Conservation (phyloP, 2,888 invertebrate genomes). For the Drosophila anceps region DNA sequence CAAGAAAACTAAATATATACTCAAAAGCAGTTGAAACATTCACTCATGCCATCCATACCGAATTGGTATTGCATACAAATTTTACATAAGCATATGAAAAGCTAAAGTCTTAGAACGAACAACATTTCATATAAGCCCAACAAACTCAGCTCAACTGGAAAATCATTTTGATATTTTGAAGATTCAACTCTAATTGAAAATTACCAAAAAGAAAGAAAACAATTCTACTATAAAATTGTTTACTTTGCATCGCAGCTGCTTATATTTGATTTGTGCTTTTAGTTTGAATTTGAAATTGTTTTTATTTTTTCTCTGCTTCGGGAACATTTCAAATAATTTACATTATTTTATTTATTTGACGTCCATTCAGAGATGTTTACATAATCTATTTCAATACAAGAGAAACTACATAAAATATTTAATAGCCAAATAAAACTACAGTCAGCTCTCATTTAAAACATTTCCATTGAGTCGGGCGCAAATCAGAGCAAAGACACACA, state of each 20-base stretch:
- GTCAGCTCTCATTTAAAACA: conserved; percentile 47
- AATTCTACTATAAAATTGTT: background rate
- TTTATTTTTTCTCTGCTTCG: background rate
- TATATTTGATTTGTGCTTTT: conserved; percentile 22
- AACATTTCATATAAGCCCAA: conserved; percentile 2
- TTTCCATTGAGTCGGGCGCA: conserved; percentile 43
- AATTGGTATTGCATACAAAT: conserved; percentile 13
- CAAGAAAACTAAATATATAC: conserved; percentile 17
- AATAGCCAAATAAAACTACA: conserved; percentile 33
- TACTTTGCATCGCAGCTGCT: conserved; percentile 20
- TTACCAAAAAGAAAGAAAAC: background rate
- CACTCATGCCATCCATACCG: conserved; percentile 21
- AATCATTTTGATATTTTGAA: conserved; percentile 42
- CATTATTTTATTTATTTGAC: background rate
- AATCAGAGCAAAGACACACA: conserved; percentile 20
- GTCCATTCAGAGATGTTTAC: conserved; percentile 35
- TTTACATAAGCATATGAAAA: background rate
- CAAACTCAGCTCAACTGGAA: conserved; percentile 16
- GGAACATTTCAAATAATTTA: conserved; percentile 13
- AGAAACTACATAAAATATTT: conserved; percentile 32
- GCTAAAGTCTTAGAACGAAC: background rate
- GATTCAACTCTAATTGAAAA: conserved; percentile 17
- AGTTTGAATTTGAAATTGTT: conserved; percentile 1
- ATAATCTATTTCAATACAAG: conserved; percentile 13
- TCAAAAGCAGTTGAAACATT: conserved; percentile 17